phyloP scores from a whole-genome alignment of 2,797 vertebrate species.

The Phaenicophaeus curvirostris region DNA sequence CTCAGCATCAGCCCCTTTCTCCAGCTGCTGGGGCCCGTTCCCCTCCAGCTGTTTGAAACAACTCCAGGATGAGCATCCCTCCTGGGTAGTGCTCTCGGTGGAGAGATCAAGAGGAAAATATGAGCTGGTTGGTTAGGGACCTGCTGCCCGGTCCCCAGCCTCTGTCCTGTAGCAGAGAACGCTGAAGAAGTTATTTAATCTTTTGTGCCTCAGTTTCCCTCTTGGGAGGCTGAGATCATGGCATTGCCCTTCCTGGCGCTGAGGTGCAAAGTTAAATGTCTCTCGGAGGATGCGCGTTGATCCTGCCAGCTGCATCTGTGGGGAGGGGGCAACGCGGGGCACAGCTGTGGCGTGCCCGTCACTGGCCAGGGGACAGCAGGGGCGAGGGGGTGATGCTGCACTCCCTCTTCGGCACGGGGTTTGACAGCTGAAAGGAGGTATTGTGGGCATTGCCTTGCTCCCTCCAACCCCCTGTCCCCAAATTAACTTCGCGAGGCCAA shows the following conservation, averaged over 20 bases:
- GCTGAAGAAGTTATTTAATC: not conserved
- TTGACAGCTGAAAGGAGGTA: not conserved
- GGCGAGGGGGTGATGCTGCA: not conserved
- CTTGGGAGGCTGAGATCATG: not conserved
- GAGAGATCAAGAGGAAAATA: not conserved
- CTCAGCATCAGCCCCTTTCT: not conserved
- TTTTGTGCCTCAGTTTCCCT: slow-evolving; percentile 27
- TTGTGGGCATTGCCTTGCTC: not conserved
- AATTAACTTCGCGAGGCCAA: not conserved
- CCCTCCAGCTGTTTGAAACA: not conserved
- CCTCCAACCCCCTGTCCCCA: not conserved
- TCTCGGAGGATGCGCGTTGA: not conserved
- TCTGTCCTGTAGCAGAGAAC: not conserved
- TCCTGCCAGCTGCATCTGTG: not conserved
- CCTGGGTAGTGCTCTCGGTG: not conserved
- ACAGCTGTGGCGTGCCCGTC: not conserved
- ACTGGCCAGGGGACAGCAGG: not conserved
- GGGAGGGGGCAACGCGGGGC: not conserved
- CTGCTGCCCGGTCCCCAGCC: not conserved
- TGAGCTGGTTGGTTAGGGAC: not conserved
- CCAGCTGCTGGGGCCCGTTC: not conserved
- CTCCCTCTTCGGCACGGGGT: not conserved
- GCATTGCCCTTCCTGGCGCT: not conserved
- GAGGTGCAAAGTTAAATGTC: not conserved
- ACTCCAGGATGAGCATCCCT: not conserved